A percentile compares a stretch with the other conserved stretches of the same genome.
These are phyloP conservation scores for Hydrozoanthus gracilis DNA, from an alignment of 92 coral and sea anemone species.

Conservation along the genomic window DNA sequence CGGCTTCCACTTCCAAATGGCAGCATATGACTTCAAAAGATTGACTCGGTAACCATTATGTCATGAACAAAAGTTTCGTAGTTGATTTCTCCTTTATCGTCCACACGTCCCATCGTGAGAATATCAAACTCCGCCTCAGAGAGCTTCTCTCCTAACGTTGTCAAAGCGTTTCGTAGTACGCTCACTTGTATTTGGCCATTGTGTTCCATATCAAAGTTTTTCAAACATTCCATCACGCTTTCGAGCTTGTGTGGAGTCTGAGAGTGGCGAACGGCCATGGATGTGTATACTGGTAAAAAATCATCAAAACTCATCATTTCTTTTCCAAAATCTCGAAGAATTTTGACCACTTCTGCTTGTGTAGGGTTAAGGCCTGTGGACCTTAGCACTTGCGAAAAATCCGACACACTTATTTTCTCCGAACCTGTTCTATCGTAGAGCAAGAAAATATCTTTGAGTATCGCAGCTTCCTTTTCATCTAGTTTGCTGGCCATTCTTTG, in stretches of 20 bases:
- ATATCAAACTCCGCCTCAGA: slow-evolving; percentile 89
- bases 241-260: slow-evolving; percentile 80
- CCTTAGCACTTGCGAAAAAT: slow-evolving; percentile 87
- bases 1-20: too few species aligned
- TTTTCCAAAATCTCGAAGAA: slow-evolving; percentile 87
- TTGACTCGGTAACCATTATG: slow-evolving; percentile 42
- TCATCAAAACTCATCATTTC: slow-evolving; percentile 82
- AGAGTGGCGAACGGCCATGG: slow-evolving; percentile 81
- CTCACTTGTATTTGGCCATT: slow-evolving; percentile 84
- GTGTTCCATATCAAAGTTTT: slow-evolving; percentile 88
- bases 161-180: slow-evolving; percentile 90
- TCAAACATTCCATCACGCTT: slow-evolving; percentile 89
- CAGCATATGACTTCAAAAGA: not conserved
- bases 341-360: slow-evolving; percentile 87
- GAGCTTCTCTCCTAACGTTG: slow-evolving; percentile 93
- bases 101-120: slow-evolving; percentile 82
- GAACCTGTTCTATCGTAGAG: slow-evolving; percentile 90
- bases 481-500: slow-evolving; percentile 57
- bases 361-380: slow-evolving; percentile 96
- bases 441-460: slow-evolving; percentile 87
- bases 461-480: slow-evolving; percentile 74
- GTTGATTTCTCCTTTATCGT: slow-evolving; percentile 82
- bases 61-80: slow-evolving; percentile 79
- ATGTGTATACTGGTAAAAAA: slow-evolving; percentile 90
- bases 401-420: slow-evolving; percentile 74